Percentiles rank a stretch among this genome's conserved stretches.
Evolutionary conservation across 2,888 invertebrate species (phyloP).

Genomic region (Penaeus monodon): DNA sequence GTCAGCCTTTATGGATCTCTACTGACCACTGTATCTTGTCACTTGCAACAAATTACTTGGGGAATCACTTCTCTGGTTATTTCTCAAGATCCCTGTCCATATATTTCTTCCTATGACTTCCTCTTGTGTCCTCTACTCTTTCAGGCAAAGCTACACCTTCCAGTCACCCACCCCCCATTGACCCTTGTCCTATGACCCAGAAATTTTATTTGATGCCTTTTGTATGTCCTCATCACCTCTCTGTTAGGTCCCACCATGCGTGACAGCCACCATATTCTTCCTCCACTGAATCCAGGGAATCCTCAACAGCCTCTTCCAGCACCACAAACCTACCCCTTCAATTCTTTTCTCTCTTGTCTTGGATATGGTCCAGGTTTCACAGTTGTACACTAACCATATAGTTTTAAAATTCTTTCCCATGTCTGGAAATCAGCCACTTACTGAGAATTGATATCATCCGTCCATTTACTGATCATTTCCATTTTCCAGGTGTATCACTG

Average conservation of each 20-base stretch:
- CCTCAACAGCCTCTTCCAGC: background rate
- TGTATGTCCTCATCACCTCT: background rate
- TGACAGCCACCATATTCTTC: background rate
- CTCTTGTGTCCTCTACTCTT: too few species aligned
- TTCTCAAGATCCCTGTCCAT: too few species aligned
- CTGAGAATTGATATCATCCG: background rate
- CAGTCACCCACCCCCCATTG: background rate
- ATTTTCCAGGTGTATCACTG: slow-evolving; percentile 76
- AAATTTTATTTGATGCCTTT: background rate
- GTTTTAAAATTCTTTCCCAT: background rate
- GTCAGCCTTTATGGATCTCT: too few species aligned
- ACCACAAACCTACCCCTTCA: background rate
- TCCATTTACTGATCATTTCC: background rate
- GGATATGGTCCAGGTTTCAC: too few species aligned
- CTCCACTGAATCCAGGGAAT: background rate
- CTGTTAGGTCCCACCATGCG: background rate
- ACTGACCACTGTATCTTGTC: too few species aligned
- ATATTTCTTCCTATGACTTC: too few species aligned
- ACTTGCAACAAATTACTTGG: too few species aligned
- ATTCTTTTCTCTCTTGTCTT: too few species aligned
- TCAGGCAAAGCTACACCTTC: background rate
- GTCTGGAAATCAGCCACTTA: background rate
- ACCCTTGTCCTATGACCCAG: background rate
- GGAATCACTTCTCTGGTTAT: background rate
- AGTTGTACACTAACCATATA: background rate